phyloP scores from a whole-genome alignment of 1,140 invertebrate species.

The Artemia franciscana region DNA sequence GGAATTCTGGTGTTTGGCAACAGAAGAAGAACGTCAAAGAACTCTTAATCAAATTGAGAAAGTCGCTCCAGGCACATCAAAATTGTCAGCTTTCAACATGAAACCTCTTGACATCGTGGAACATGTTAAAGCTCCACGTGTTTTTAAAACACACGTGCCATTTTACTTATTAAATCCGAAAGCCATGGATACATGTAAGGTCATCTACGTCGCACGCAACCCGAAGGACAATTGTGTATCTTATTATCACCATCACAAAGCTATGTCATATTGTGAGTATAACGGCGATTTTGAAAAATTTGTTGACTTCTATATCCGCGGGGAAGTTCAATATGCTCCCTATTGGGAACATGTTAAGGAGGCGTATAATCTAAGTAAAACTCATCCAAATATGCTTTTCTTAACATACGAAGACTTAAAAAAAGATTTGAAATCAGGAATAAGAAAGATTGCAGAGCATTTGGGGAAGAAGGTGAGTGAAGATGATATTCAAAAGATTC shows the following conservation, averaged over 20 bases:
- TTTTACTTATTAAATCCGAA: constrained; percentile 39
- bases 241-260: constrained; percentile 49
- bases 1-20: not conserved
- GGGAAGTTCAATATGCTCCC: constrained; percentile 1
- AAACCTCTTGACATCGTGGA: constrained; percentile 1
- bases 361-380: constrained; percentile 15
- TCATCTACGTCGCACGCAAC: constrained; percentile 72
- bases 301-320: constrained; percentile 8
- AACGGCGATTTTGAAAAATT: constrained; percentile 17
- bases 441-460: constrained; percentile 1
- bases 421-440: not conserved
- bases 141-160: constrained; percentile 39
- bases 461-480: not conserved
- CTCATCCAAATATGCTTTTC: constrained; percentile 18
- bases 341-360: constrained; percentile 11
- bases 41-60: not conserved
- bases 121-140: constrained; percentile 8
- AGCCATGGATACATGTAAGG: constrained; percentile 33
- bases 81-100: not conserved
- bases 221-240: constrained; percentile 84
- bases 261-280: constrained; percentile 30
- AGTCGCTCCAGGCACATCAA: not conserved
- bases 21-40: not conserved
- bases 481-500: not conserved
- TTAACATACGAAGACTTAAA: constrained; percentile 20